A percentile compares a stretch with the other conserved stretches of the same genome.
Conservation (phyloP, 2,797 vertebrate species). For the Tapirus indicus region DNA sequence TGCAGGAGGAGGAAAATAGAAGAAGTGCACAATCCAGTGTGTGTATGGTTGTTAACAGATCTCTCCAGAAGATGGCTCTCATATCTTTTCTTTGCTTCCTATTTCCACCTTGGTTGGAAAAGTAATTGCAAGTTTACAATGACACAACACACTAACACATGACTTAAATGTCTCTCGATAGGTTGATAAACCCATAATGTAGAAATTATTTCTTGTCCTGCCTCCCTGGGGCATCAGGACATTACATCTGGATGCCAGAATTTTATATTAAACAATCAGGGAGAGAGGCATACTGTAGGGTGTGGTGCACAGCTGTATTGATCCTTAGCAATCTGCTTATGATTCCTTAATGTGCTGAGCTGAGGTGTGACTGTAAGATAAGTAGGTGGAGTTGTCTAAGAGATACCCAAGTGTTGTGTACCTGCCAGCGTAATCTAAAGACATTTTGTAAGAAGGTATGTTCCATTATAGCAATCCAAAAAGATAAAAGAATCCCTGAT, state of each 20-base stretch:
- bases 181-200: background rate
- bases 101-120: background rate
- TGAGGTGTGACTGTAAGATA: background rate
- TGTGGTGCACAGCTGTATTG: background rate
- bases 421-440: background rate
- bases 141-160: background rate
- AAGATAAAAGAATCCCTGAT: background rate
- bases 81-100: conserved; percentile 50
- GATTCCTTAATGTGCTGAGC: background rate
- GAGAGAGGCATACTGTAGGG: background rate
- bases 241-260: background rate
- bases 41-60: conserved; percentile 18
- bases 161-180: background rate
- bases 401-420: background rate
- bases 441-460: background rate
- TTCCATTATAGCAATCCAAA: background rate
- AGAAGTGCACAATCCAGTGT: background rate
- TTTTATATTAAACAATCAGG: background rate
- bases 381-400: background rate
- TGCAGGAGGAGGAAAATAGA: background rate
- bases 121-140: background rate
- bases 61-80: conserved; percentile 79
- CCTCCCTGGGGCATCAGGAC: background rate
- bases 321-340: background rate
- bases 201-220: background rate